These are phyloP conservation scores for Mimumesa dahlbomi DNA, from an alignment of 2,888 invertebrate genomes.

Conservation along the genomic window DNA sequence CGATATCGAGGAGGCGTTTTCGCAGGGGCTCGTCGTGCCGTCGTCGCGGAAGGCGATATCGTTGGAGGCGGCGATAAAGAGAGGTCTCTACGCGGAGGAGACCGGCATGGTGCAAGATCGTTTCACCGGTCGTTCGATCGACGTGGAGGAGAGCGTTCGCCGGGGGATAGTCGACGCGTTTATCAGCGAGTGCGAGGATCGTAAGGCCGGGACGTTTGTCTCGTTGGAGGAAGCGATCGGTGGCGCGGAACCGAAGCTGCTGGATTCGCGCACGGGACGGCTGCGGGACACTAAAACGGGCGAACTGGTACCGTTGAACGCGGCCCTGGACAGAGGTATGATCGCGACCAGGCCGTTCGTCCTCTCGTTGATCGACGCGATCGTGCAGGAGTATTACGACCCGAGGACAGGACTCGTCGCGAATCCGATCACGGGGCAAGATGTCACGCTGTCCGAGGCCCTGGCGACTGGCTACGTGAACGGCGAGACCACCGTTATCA, in stretches of 20 bases:
- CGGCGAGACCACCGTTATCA: slow-evolving; percentile 86
- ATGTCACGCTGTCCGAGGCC: slow-evolving; percentile 88
- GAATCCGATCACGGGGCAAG: slow-evolving; percentile 88
- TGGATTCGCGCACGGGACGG: slow-evolving; percentile 87
- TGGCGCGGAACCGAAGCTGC: slow-evolving; percentile 77
- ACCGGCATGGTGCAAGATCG: slow-evolving; percentile 88
- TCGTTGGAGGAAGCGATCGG: slow-evolving; percentile 87
- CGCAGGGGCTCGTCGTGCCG: slow-evolving; percentile 86
- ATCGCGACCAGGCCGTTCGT: slow-evolving; percentile 87
- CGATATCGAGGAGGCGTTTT: slow-evolving; percentile 87
- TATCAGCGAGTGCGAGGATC: slow-evolving; percentile 90
- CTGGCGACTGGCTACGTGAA: slow-evolving; percentile 88
- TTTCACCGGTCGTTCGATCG: slow-evolving; percentile 86
- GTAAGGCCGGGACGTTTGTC: slow-evolving; percentile 86
- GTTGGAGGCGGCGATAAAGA: slow-evolving; percentile 88
- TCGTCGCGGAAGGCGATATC: slow-evolving; percentile 88
- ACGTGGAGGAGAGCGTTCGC: slow-evolving; percentile 89
- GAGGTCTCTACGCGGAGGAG: slow-evolving; percentile 86
- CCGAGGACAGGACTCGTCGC: slow-evolving; percentile 88
- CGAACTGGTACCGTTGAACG: slow-evolving; percentile 85
- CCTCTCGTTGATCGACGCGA: slow-evolving; percentile 87
- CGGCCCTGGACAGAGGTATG: slow-evolving; percentile 86
- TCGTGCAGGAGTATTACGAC: slow-evolving; percentile 89
- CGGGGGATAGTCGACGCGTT: slow-evolving; percentile 91
- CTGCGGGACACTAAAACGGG: slow-evolving; percentile 87